A percentile compares a stretch with the other conserved stretches of the same genome.
These are phyloP conservation scores for Drosophila barbarae DNA, from an alignment of 2,888 invertebrate species.

Conservation along the genomic window DNA sequence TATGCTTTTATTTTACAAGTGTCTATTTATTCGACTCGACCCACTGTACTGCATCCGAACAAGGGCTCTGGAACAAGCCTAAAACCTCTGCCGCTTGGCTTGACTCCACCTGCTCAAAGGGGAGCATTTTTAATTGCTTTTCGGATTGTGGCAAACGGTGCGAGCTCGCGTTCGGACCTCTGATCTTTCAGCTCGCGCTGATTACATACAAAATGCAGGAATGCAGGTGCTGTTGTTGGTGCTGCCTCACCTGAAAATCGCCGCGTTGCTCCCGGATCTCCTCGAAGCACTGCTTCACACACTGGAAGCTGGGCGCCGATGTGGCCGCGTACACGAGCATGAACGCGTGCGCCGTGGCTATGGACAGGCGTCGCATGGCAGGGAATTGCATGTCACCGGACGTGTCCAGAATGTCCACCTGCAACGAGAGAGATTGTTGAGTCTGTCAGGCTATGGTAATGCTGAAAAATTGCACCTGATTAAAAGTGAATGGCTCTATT, in stretches of 20 bases:
- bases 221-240: slow-evolving; percentile 25
- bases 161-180: slow-evolving; percentile 17
- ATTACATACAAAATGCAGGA: slow-evolving; percentile 52
- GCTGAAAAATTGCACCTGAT: slow-evolving; percentile 32
- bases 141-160: slow-evolving; percentile 41
- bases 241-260: slow-evolving; percentile 83
- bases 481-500: slow-evolving; percentile 16
- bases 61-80: slow-evolving; percentile 24
- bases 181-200: slow-evolving; percentile 37
- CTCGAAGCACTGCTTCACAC: slow-evolving; percentile 87
- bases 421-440: slow-evolving; percentile 46
- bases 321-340: slow-evolving; percentile 91
- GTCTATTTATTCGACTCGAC: neutral
- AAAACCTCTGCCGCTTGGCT: slow-evolving; percentile 30
- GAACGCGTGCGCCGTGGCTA: slow-evolving; percentile 93
- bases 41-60: slow-evolving; percentile 20
- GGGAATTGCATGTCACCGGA: slow-evolving; percentile 94
- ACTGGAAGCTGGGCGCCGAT: slow-evolving; percentile 86
- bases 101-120: slow-evolving; percentile 13
- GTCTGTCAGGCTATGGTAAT: slow-evolving; percentile 10
- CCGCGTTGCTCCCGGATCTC: slow-evolving; percentile 90
- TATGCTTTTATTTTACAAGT: neutral
- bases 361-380: slow-evolving; percentile 92
- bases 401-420: slow-evolving; percentile 89
- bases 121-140: slow-evolving; percentile 57